Evolutionary conservation across 1,140 invertebrate genomes (phyloP).

Genomic region (Palaemon carinicauda): DNA sequence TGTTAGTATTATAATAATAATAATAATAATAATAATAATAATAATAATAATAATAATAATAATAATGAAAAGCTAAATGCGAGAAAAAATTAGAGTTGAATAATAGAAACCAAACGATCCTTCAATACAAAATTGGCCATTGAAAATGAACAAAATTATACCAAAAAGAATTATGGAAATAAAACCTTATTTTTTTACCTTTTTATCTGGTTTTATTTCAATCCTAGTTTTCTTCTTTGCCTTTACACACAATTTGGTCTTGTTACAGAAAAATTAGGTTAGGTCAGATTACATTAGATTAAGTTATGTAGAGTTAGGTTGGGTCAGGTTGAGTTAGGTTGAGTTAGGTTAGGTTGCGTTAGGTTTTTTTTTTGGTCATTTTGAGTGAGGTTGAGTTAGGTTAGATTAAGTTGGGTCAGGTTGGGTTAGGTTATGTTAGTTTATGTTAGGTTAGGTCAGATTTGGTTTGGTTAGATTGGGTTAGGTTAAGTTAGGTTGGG

Average conservation of each 20-base stretch:
- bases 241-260: not conserved
- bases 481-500: not conserved
- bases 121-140: too few relatives aligned
- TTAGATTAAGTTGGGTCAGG: not conserved
- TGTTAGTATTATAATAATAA: too few relatives aligned
- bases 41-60: too few relatives aligned
- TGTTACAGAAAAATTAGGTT: not conserved
- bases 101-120: too few relatives aligned
- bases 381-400: not conserved
- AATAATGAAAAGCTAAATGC: too few relatives aligned
- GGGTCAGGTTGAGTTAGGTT: slow-evolving; percentile 1
- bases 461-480: not conserved
- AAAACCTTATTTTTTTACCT: not conserved
- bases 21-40: too few relatives aligned
- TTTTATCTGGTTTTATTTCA: not conserved
- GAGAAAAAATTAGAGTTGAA: too few relatives aligned
- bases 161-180: too few relatives aligned
- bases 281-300: not conserved
- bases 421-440: not conserved
- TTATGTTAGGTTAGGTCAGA: not conserved
- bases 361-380: not conserved
- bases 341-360: slow-evolving; percentile 1
- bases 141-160: too few relatives aligned
- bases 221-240: not conserved
- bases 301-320: not conserved